These are phyloP conservation scores for Pionites leucogaster DNA, from an alignment of 2,113 vertebrate species.

Conservation along the genomic window DNA sequence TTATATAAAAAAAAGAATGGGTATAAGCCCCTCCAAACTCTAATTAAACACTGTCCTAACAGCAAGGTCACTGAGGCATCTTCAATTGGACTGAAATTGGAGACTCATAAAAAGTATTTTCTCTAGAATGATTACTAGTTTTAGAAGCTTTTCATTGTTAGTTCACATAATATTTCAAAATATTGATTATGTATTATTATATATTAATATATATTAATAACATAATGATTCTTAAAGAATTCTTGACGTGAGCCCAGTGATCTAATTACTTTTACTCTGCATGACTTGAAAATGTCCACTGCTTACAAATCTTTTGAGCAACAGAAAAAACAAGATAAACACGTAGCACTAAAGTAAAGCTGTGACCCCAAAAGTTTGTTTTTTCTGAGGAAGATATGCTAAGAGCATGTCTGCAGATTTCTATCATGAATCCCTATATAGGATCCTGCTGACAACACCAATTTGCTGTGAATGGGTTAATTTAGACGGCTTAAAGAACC, in stretches of 20 bases:
- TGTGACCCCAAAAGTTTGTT: fast-evolving
- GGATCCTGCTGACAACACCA: not conserved
- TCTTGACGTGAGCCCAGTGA: not conserved
- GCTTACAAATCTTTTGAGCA: not conserved
- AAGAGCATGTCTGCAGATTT: not conserved
- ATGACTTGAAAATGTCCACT: not conserved
- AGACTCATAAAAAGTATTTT: not conserved
- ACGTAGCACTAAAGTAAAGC: not conserved
- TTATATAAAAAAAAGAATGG: not conserved
- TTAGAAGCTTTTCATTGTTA: not conserved
- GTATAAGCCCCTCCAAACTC: not conserved
- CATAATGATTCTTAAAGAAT: not conserved
- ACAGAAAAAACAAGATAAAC: not conserved
- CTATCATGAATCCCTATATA: not conserved
- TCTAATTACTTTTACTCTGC: not conserved
- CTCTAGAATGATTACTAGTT: not conserved
- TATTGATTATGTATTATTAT: not conserved
- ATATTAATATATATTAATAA: not conserved
- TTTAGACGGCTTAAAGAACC: not conserved
- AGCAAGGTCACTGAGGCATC: not conserved
- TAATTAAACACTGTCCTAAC: not conserved
- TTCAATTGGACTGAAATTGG: not conserved
- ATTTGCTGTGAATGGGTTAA: not conserved
- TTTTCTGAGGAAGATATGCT: not conserved
- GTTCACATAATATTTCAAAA: not conserved